phyloP scores from a whole-genome alignment of 2,113 vertebrate genomes.

The Spilogale gracilis region DNA sequence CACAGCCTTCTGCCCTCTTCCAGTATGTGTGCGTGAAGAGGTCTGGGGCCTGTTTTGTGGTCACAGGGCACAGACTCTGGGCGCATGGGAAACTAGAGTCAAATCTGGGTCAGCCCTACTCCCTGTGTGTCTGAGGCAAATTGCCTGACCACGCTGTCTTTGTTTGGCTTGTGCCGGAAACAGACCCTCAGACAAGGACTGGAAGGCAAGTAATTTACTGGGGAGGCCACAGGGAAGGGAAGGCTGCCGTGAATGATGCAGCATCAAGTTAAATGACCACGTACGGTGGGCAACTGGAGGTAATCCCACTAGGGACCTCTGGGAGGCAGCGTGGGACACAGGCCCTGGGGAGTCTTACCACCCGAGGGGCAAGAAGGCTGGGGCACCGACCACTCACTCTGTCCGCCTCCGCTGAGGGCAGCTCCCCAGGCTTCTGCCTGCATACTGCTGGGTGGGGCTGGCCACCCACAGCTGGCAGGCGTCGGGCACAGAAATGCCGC shows the following conservation, averaged over 20 bases:
- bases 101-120: not conserved
- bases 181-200: not conserved
- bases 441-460: rapidly evolving
- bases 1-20: not conserved
- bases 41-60: not conserved
- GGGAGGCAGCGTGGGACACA: rapidly evolving
- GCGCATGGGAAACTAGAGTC: not conserved
- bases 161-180: not conserved
- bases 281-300: not conserved
- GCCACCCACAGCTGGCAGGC: not conserved
- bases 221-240: not conserved
- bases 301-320: not conserved
- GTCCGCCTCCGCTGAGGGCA: not conserved
- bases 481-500: too few relatives aligned
- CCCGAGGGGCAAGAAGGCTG: not conserved
- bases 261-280: not conserved
- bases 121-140: not conserved
- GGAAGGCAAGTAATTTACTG: not conserved
- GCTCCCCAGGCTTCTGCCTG: not conserved
- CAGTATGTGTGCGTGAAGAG: rapidly evolving
- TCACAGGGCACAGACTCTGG: not conserved
- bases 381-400: too few relatives aligned
- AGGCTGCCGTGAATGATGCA: rapidly evolving
- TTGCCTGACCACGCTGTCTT: not conserved
- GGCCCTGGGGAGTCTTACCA: not conserved